Conservation (phyloP, 2,888 invertebrate species). For the Hesperia comma region DNA sequence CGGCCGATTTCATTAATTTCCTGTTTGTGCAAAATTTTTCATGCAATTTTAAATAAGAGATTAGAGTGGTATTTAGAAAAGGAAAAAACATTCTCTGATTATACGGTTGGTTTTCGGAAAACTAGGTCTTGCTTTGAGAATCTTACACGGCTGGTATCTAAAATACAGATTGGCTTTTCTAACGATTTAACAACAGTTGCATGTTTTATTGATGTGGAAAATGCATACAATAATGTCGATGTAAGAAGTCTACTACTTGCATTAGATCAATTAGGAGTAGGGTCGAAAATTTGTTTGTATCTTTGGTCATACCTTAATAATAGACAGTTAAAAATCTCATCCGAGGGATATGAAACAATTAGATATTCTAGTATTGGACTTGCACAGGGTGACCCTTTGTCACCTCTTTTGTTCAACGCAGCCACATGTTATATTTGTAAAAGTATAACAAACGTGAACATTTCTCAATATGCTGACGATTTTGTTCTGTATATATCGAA, state of each 20-base stretch:
- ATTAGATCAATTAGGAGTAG: not conserved
- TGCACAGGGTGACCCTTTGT: slow-evolving; percentile 50
- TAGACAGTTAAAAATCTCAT: slow-evolving; percentile 39
- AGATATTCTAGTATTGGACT: slow-evolving; percentile 42
- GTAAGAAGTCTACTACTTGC: not conserved
- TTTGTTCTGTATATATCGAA: slow-evolving; percentile 17
- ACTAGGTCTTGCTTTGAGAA: not conserved
- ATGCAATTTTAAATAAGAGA: slow-evolving; percentile 38
- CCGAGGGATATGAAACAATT: not conserved
- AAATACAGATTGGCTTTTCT: not conserved
- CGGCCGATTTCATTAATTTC: slow-evolving; percentile 1
- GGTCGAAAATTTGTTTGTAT: not conserved
- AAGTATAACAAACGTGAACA: slow-evolving; percentile 6
- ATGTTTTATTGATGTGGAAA: slow-evolving; percentile 49
- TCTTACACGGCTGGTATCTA: not conserved
- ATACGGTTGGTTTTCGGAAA: not conserved
- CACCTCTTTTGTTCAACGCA: slow-evolving; percentile 50
- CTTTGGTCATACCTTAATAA: slow-evolving; percentile 27
- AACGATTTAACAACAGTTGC: slow-evolving; percentile 10
- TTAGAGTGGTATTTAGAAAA: slow-evolving; percentile 43
- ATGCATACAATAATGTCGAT: slow-evolving; percentile 49
- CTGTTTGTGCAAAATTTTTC: slow-evolving; percentile 41
- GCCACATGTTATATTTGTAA: slow-evolving; percentile 36
- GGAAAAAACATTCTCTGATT: slow-evolving; percentile 23
- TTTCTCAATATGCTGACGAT: slow-evolving; percentile 31